Evolutionary conservation across 2,113 vertebrate genomes (phyloP).

Genomic region (Gavialis gangeticus): DNA sequence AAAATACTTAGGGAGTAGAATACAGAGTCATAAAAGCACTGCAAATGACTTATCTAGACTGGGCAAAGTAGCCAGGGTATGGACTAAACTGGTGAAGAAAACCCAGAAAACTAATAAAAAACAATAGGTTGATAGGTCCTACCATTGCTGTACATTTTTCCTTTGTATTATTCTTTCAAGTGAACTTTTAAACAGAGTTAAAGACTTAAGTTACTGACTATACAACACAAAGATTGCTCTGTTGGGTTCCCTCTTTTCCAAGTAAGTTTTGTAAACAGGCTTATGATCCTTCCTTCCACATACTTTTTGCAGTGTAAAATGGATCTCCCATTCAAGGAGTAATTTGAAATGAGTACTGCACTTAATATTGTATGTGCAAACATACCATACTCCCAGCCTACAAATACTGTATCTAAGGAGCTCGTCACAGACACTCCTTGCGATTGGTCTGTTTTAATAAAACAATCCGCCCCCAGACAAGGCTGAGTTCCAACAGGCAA

Average conservation of each 20-base stretch:
- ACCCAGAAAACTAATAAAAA: background rate
- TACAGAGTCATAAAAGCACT: too few relatives aligned
- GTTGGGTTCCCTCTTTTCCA: background rate
- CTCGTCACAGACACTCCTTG: conserved; percentile 66
- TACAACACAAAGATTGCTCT: background rate
- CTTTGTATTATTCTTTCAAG: background rate
- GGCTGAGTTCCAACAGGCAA: conserved; percentile 82
- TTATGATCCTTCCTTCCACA: background rate
- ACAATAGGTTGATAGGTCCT: background rate
- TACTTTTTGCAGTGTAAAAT: background rate
- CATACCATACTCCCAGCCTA: background rate
- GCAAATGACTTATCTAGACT: background rate
- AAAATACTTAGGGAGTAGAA: background rate
- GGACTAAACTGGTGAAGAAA: background rate
- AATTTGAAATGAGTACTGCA: background rate
- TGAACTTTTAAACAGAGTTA: rapidly evolving
- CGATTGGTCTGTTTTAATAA: conserved; percentile 57
- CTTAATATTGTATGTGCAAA: background rate
- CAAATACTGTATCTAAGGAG: conserved; percentile 7
- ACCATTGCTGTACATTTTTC: background rate
- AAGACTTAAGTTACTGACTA: background rate
- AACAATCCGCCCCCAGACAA: conserved; percentile 74
- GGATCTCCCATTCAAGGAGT: background rate
- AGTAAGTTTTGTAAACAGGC: background rate
- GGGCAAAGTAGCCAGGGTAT: background rate